Evolutionary conservation across 1,140 invertebrate species (phyloP), one percentile per base, ranked within the genome.

Genomic region (Agraylea sexmaculata): DNA sequence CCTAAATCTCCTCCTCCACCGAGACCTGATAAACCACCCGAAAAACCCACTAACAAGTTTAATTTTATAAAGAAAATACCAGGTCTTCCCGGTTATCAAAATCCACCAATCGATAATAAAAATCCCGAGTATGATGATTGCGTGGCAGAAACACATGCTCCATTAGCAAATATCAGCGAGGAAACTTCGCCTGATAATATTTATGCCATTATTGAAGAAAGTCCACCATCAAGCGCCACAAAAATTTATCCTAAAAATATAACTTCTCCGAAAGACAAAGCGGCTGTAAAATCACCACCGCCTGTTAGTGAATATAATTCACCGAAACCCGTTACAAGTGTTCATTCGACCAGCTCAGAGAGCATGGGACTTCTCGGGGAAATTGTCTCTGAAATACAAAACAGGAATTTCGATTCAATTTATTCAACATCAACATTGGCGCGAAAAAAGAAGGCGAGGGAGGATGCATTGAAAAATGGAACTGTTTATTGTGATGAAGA

Each of bases 321-420:
- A 3, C 70, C 75, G 0, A 72, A 71, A 53, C 58, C 57, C 0
- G 60, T 67, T 8, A 59, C 54, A 49, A 49, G 53, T 2, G 1
- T 43, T 34, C 65, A 64, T 41, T 64, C 66, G 2, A 64, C 64
- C 12, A 70, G 67, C 50, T 59, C 63, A 6, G 75, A 78, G 27
- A 75, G 71, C 37, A 71, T 78, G 60, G 81, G 82, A 1, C 56
- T 89, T 6, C 54, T 89, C 0, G 80, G 80, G 3, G 86, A 89
- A 58, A 88, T 88, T 34, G 85, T 89, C 0, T 80, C 76, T 8
- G 86, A 88, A 59, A 87, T 90, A 35, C 81, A 87, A 48, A 82
- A 80, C 45, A 64, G 83, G 12, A 87, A 88, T 54, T 77, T 80
- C 11, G 83, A 88, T 46, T 87, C 84, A 0, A 87, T 90, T 39